Evolutionary conservation across 2,797 vertebrate species (phyloP).

Genomic region (Hypotaenidia philippensis): DNA sequence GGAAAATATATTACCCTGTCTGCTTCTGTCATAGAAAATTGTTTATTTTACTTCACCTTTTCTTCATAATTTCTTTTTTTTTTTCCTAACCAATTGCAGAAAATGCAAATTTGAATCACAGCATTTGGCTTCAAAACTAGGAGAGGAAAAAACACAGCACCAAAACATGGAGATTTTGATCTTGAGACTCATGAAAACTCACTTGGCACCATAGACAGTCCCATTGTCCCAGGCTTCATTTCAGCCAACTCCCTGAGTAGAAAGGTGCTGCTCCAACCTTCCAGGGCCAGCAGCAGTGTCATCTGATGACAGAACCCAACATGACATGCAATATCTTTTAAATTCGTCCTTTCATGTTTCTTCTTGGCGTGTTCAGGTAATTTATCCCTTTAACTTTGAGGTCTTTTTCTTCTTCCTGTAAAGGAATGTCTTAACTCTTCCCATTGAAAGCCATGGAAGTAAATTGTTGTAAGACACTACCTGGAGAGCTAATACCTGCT

Average conservation of each 20-base stretch:
- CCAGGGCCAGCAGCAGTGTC: fast-evolving
- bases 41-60: background rate
- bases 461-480: background rate
- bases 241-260: background rate
- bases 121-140: background rate
- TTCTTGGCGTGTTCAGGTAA: background rate
- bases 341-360: background rate
- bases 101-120: background rate
- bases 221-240: background rate
- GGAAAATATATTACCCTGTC: background rate
- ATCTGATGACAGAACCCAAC: background rate
- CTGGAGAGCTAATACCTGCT: background rate
- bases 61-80: background rate
- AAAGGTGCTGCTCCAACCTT: background rate
- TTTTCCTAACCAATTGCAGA: background rate
- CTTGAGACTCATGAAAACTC: background rate
- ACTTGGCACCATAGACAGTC: background rate
- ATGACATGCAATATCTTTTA: fast-evolving
- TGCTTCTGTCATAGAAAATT: background rate
- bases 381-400: background rate
- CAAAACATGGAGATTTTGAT: background rate
- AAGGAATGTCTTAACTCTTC: background rate
- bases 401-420: conserved; percentile 2
- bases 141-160: background rate
- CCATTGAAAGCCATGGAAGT: background rate